Evolutionary conservation across 2,888 invertebrate species (phyloP).

Genomic region (Tethea ocularis): DNA sequence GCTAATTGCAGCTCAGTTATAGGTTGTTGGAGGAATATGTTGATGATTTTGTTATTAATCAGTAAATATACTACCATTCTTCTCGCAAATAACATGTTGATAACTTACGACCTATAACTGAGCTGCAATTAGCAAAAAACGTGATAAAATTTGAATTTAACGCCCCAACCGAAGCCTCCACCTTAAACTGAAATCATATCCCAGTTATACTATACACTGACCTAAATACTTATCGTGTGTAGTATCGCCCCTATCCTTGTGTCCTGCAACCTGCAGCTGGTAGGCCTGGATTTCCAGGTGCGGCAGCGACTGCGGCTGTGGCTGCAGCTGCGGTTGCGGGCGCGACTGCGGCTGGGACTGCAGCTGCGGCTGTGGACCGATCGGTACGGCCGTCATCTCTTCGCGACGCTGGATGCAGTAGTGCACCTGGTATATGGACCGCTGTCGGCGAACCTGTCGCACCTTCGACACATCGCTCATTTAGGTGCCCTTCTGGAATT

Average conservation of each 20-base stretch:
- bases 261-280: constrained; percentile 69
- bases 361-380: constrained; percentile 23
- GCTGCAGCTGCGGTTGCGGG: constrained; percentile 22
- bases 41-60: no score
- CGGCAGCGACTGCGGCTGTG: constrained; percentile 26
- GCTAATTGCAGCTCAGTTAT: no score
- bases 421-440: constrained; percentile 73
- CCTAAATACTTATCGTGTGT: constrained; percentile 60
- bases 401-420: constrained; percentile 56
- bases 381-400: constrained; percentile 59
- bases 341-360: constrained; percentile 20
- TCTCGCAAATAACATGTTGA: no score
- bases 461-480: constrained; percentile 66
- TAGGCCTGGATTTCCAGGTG: constrained; percentile 56
- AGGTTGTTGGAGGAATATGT: no score
- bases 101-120: no score
- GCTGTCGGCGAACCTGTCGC: constrained; percentile 53
- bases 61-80: no score
- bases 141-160: no score
- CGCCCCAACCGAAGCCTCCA: no score
- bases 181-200: no score
- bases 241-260: constrained; percentile 44
- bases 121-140: no score
- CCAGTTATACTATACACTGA: no score
- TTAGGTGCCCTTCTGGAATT: constrained; percentile 49